Evolutionary conservation across 2,888 invertebrate genomes (phyloP).

Genomic region (Apamea anceps): DNA sequence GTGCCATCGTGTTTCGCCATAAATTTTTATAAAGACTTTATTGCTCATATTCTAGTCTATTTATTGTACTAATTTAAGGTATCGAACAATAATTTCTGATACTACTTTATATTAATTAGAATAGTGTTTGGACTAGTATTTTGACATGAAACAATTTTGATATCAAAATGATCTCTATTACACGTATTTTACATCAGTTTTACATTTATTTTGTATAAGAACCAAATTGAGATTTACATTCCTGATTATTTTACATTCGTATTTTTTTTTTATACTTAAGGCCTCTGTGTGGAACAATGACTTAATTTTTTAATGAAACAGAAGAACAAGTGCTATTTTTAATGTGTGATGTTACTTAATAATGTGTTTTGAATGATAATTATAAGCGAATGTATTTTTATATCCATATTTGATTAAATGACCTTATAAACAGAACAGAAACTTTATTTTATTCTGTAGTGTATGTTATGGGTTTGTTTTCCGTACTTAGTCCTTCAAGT

Average conservation of each 20-base stretch:
- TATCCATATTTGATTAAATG: conserved; percentile 77
- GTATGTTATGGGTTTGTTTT: no score
- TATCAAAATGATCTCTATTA: conserved; percentile 76
- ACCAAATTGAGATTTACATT: conserved; percentile 80
- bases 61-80: conserved; percentile 73
- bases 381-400: conserved; percentile 79
- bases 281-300: conserved; percentile 54
- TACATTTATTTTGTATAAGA: conserved; percentile 66
- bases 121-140: conserved; percentile 63
- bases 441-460: conserved; percentile 36
- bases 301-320: conserved; percentile 50
- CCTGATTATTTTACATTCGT: conserved; percentile 73
- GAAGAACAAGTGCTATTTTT: conserved; percentile 67
- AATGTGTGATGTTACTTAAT: conserved; percentile 74
- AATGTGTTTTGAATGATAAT: conserved; percentile 72
- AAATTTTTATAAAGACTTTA: conserved; percentile 82
- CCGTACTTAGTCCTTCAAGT: no score
- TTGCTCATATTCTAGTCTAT: conserved; percentile 90
- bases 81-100: conserved; percentile 61
- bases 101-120: conserved; percentile 59
- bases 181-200: conserved; percentile 66
- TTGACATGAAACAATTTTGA: conserved; percentile 56
- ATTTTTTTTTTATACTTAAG: conserved; percentile 56
- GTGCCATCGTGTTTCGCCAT: conserved; percentile 87
- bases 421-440: conserved; percentile 59